phyloP scores from a whole-genome alignment of 2,888 invertebrate genomes.

The Ectemnius continuus region DNA sequence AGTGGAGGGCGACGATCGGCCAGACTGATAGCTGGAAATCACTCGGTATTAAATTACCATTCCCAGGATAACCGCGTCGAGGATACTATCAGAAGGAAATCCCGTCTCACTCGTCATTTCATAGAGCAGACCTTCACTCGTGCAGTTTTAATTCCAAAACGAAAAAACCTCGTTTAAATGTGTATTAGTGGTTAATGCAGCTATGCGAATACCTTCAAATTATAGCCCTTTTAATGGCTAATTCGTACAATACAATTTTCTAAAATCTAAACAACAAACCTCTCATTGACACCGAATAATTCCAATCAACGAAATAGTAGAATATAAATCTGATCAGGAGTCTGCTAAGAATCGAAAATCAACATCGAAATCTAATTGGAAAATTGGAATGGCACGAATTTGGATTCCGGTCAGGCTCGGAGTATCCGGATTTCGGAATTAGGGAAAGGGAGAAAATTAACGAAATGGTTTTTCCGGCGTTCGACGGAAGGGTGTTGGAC shows the following conservation, averaged over 20 bases:
- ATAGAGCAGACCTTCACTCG: background rate
- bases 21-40: constrained; percentile 2
- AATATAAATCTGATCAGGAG: background rate
- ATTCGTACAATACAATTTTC: too few relatives aligned
- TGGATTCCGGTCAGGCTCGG: too few relatives aligned
- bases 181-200: too few relatives aligned
- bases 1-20: background rate
- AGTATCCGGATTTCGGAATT: too few relatives aligned
- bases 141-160: constrained; percentile 7
- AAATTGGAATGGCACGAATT: too few relatives aligned
- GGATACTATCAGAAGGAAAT: constrained; percentile 3
- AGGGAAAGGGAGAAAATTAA: constrained; percentile 3
- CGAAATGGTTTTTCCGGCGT: background rate
- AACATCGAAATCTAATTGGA: too few relatives aligned
- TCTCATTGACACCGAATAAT: background rate
- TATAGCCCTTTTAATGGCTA: too few relatives aligned
- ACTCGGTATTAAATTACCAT: constrained; percentile 13
- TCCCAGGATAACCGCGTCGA: constrained; percentile 5
- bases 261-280: too few relatives aligned
- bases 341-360: too few relatives aligned
- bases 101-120: constrained; percentile 10
- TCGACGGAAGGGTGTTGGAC: background rate
- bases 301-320: background rate
- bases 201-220: too few relatives aligned
- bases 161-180: background rate